Evolutionary conservation across 2,797 vertebrate species (phyloP), one percentile per base, ranked within the genome.

Genomic region (Taeniopygia guttata): DNA sequence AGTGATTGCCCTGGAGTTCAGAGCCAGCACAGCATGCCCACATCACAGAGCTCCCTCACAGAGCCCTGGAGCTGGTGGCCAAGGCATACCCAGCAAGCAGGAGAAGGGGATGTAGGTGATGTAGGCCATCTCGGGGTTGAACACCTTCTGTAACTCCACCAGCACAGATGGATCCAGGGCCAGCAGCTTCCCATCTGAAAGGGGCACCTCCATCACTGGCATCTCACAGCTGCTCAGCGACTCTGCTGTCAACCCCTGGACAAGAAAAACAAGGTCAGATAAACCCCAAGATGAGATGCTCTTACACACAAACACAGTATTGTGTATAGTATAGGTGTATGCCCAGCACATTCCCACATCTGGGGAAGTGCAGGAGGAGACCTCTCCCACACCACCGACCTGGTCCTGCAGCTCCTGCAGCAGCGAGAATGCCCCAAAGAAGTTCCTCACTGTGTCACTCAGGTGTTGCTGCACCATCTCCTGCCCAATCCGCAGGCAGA

Each of bases 381-480:
- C 40, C 15, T 56, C 32, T 69, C 69, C 76, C 62, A 18, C 11
- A 8, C 6, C 69, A 89, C 96, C 95, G 67, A 99, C 99, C 98
- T 99, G 99, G 56, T 98, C 98, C 92, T 95, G 98, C 80, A 99
- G 97, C 94, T 97, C 98, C 46, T 98, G 98, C 92, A 99, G 95
- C 90, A 99, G 95, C 5, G 99, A 99, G 93, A 99, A 99, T 14
- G 98, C 98, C 25, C 98, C 97, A 13, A 99, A 99, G 97, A 99
- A 99, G 58, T 96, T 98, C 36, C 97, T 93, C 80, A 99, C 98
- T 0, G 99, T 99, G 89, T 99, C 98, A 13, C 98, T 98, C 97
- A 99, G 98, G 97, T 99, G 99, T 97, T 99, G 99, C 84, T 99
- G 99, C 91, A 99, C 99, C 99, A 99, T 99, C 98, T 99, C 99